Conservation (phyloP, 2,888 invertebrate genomes). For the Acrocyrtus sp. region DNA sequence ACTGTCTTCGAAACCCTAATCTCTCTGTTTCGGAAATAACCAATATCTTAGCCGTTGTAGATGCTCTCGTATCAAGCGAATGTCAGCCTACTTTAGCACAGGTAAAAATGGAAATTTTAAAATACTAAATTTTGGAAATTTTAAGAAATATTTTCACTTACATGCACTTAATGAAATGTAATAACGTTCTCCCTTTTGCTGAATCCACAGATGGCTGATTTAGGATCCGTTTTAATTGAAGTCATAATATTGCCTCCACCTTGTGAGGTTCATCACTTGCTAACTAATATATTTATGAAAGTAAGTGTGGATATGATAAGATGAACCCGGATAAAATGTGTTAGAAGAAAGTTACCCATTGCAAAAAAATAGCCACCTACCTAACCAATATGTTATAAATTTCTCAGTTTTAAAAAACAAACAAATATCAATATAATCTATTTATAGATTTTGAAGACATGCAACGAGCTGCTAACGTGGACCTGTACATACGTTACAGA, state of each 20-base stretch:
- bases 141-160: too few relatives aligned
- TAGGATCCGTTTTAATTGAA: slow-evolving; percentile 36
- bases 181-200: too few relatives aligned
- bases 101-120: too few relatives aligned
- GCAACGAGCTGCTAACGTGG: slow-evolving; percentile 45
- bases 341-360: too few relatives aligned
- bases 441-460: slow-evolving; percentile 31
- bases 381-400: not conserved
- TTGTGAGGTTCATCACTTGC: slow-evolving; percentile 26
- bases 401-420: not conserved
- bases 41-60: slow-evolving; percentile 22
- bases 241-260: slow-evolving; percentile 34
- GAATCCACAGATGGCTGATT: slow-evolving; percentile 35
- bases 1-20: slow-evolving; percentile 18
- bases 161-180: too few relatives aligned
- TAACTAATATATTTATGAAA: slow-evolving; percentile 37
- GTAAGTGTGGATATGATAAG: too few relatives aligned
- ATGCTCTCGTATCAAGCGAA: slow-evolving; percentile 21
- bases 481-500: slow-evolving; percentile 43
- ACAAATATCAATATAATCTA: too few relatives aligned
- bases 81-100: slow-evolving; percentile 9
- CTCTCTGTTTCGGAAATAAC: slow-evolving; percentile 1
- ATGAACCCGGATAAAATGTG: too few relatives aligned
- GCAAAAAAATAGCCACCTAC: not conserved
- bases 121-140: too few relatives aligned